A percentile compares a stretch with the other conserved stretches of the same genome.
Conservation (phyloP, 2,113 vertebrate species). For the Coptodon bakossiorum region DNA sequence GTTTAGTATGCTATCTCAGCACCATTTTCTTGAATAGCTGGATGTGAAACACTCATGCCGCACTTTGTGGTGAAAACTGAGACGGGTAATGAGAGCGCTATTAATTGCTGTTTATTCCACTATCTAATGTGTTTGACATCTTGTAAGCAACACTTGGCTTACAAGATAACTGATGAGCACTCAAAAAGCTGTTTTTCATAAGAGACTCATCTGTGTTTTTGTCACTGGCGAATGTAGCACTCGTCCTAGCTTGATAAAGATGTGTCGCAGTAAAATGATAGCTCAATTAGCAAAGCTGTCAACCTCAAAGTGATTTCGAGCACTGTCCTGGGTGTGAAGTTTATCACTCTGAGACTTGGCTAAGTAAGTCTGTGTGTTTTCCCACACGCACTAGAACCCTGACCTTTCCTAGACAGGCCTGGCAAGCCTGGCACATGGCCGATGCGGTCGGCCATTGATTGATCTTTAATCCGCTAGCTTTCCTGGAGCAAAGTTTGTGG, state of each 20-base stretch:
- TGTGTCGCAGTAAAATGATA: not conserved
- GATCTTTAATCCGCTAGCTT: not conserved
- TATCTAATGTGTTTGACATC: not conserved
- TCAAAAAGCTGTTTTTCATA: not conserved
- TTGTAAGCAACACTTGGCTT: not conserved
- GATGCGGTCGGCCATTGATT: not conserved
- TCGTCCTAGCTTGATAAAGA: not conserved
- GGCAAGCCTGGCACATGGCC: not conserved
- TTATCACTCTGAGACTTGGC: not conserved
- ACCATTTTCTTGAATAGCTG: not conserved
- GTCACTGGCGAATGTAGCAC: not conserved
- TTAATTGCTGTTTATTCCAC: not conserved
- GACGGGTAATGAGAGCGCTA: not conserved
- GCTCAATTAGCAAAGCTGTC: not conserved
- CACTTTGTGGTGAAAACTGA: not conserved
- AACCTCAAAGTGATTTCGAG: not conserved
- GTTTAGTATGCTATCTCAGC: not conserved
- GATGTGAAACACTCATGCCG: not conserved
- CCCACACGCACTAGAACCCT: not conserved
- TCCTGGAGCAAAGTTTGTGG: not conserved
- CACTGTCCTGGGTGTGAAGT: not conserved
- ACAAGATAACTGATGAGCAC: not conserved
- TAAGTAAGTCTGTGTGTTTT: not conserved
- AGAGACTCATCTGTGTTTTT: not conserved
- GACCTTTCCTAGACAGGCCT: not conserved